phyloP scores from a whole-genome alignment of 2,113 vertebrate species.

The Notiomystis cincta region DNA sequence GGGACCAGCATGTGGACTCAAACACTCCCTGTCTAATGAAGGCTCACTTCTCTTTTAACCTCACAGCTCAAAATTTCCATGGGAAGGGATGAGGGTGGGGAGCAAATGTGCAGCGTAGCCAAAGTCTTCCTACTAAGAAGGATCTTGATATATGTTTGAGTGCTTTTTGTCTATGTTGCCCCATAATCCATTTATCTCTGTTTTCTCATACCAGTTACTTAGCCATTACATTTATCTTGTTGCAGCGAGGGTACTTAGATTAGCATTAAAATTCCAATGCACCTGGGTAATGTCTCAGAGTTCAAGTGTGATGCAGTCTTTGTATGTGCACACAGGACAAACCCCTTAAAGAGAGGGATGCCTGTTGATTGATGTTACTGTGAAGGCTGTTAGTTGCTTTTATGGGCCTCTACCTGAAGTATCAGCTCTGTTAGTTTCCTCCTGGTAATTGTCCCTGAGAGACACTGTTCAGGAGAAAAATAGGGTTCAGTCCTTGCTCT shows the following conservation, averaged over 20 bases:
- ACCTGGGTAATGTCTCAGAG: neutral
- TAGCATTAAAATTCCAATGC: conserved; percentile 25
- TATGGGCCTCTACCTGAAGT: neutral
- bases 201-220: neutral
- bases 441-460: neutral
- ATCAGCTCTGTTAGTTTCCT: neutral
- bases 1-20: neutral
- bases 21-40: neutral
- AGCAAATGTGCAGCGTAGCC: neutral
- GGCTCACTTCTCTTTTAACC: neutral
- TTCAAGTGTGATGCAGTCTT: neutral
- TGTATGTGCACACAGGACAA: neutral
- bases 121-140: neutral
- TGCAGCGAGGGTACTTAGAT: neutral
- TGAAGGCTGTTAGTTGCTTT: neutral
- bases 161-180: neutral
- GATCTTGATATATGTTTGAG: neutral
- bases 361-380: neutral
- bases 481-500: neutral
- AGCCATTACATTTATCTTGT: neutral
- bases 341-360: neutral
- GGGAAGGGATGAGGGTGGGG: neutral
- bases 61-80: neutral
- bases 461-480: neutral
- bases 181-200: neutral